Evolutionary conservation across 2,797 vertebrate species (phyloP).

Genomic region (Pseudochromis fuscus): DNA sequence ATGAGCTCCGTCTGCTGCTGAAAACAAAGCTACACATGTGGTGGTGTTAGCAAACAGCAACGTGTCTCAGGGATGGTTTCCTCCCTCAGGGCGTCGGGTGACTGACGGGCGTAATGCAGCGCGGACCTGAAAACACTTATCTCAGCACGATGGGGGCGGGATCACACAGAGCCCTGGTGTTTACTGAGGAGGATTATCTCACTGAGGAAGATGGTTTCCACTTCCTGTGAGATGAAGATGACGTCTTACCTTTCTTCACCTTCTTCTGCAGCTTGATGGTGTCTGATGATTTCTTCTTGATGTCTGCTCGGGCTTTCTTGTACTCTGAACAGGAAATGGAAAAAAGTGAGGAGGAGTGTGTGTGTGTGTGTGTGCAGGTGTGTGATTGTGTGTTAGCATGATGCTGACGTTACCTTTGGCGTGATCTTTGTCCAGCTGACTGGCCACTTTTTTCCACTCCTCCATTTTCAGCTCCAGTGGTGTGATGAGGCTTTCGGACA

Average conservation of each 20-base stretch:
- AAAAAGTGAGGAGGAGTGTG: background rate
- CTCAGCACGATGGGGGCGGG: constrained; percentile 26
- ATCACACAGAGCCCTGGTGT: constrained; percentile 7
- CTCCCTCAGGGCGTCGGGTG: background rate
- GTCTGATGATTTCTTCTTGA: constrained; percentile 91
- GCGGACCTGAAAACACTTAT: constrained; percentile 29
- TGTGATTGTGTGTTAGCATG: background rate
- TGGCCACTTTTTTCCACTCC: constrained; percentile 89
- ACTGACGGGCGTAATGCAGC: constrained; percentile 28
- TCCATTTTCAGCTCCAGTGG: constrained; percentile 88
- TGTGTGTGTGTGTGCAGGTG: background rate
- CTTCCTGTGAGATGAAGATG: background rate
- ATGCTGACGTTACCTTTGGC: constrained; percentile 84
- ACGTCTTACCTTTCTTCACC: constrained; percentile 87
- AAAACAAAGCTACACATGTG: no score
- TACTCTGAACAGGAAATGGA: constrained; percentile 82
- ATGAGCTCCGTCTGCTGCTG: no score
- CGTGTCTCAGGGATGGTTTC: constrained; percentile 15
- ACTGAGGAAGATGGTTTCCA: constrained; percentile 3
- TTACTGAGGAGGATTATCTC: constrained; percentile 34
- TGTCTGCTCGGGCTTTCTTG: constrained; percentile 88
- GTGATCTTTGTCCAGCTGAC: constrained; percentile 89
- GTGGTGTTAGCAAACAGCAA: background rate
- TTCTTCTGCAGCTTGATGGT: constrained; percentile 91
- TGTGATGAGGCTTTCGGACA: constrained; percentile 86